Evolutionary conservation across 2,888 invertebrate species (phyloP), one percentile per base, ranked within the genome.

Genomic region (Agrilus cyanescens): DNA sequence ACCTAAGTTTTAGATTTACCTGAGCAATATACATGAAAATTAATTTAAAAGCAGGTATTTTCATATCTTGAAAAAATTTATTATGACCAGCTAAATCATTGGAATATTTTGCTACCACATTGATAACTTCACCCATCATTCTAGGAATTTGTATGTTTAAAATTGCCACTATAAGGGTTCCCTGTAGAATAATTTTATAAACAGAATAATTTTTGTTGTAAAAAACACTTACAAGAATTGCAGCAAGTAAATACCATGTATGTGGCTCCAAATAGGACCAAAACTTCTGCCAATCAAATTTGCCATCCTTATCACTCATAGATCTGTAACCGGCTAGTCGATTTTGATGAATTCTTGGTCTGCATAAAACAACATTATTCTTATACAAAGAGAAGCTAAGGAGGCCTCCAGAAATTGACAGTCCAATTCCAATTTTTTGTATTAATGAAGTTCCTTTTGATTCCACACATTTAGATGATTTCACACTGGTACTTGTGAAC

Each of bases 81-180:
- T 67, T 62, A 50, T 61, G 66, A 29, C 69, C 68, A 47, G 66
- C 69, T 14, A 61, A 66, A 35, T 69, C 70, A 12, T 70, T 69
- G 10, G 25, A 25, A 55, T 74, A 73, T 48, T 73, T 71, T 0
- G 82, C 75, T 34, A 87, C 66, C 2, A 82, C 78, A 68, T 94
- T 91, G 13, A 93, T 83, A 25, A 93, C 71, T 36, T 78, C 78
- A 15, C 93, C 93, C 45, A 94, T 72, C 57, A 85, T 68, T 44
- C 84, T 78, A 1, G 94, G 94, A 55, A 94, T 87, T 69, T 88
- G 80, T 43, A 94, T 86, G 61, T 94, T 95, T 45, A 93, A 72
- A 50, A 86, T 70, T 12, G 94, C 93, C 18, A 91, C 91, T 40
- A 82, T 74, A 43, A 94, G 65, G 4, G 94, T 91, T 46, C 89